These are phyloP conservation scores for Cerceris rybyensis DNA, from an alignment of 2,888 invertebrate genomes.

Conservation along the genomic window DNA sequence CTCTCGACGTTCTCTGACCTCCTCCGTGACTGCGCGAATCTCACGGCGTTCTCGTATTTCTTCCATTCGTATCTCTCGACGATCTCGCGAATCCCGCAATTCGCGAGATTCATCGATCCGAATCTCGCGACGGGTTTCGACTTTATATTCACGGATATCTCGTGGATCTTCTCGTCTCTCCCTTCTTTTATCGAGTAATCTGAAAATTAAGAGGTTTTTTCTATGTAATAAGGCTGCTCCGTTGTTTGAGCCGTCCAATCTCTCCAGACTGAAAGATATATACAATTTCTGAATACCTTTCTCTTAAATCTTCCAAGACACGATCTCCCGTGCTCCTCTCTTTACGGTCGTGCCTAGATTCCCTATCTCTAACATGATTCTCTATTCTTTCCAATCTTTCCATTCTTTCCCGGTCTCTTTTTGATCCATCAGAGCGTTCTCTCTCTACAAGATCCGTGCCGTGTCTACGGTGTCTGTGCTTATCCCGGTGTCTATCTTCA, in stretches of 20 bases:
- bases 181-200: conserved; percentile 78
- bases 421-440: conserved; percentile 75
- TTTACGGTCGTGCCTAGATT: conserved; percentile 82
- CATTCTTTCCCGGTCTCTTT: conserved; percentile 73
- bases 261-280: background rate
- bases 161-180: conserved; percentile 78
- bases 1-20: conserved; percentile 71
- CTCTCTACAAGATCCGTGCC: conserved; percentile 72
- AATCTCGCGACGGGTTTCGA: conserved; percentile 75
- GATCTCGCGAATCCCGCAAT: conserved; percentile 67
- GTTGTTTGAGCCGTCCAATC: no score
- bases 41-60: conserved; percentile 78
- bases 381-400: conserved; percentile 73
- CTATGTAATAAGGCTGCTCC: background rate
- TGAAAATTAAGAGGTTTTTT: conserved; percentile 53
- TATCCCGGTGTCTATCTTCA: conserved; percentile 77
- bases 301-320: conserved; percentile 89
- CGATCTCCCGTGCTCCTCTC: conserved; percentile 84
- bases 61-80: conserved; percentile 75
- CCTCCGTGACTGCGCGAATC: conserved; percentile 68
- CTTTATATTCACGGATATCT: conserved; percentile 74
- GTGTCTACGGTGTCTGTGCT: conserved; percentile 80
- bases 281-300: conserved; percentile 81
- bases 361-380: conserved; percentile 76
- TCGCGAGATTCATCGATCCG: conserved; percentile 73